Percentiles rank a stretch among this genome's conserved stretches.
Evolutionary conservation across 1,140 invertebrate genomes (phyloP).

Genomic region (Aphaenogaster ashmeadi): DNA sequence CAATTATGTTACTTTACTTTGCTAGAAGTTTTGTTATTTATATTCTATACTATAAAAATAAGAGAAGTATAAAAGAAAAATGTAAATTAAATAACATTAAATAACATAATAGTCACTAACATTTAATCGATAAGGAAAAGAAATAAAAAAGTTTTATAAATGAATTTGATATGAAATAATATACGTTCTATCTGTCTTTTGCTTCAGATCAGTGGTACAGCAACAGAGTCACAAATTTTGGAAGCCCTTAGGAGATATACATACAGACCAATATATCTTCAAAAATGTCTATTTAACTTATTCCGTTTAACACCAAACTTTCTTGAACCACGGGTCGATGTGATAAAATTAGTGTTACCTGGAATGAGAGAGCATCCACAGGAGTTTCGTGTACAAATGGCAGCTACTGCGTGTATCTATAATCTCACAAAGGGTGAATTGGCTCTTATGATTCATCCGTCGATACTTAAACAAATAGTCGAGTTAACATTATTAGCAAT

Average conservation of each 20-base stretch:
- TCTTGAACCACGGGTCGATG: slow-evolving; percentile 89
- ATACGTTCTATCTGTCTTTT: slow-evolving; percentile 58
- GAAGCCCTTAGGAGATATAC: slow-evolving; percentile 90
- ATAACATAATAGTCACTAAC: not conserved
- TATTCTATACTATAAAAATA: not conserved
- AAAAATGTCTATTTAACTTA: slow-evolving; percentile 92
- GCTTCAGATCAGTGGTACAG: slow-evolving; percentile 89
- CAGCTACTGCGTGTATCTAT: slow-evolving; percentile 94
- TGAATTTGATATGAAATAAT: slow-evolving; percentile 33
- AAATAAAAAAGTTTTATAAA: not conserved
- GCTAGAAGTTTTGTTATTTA: slow-evolving; percentile 12
- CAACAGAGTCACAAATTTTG: slow-evolving; percentile 89
- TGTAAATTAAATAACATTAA: slow-evolving; percentile 9
- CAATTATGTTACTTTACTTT: not conserved
- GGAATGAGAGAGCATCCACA: slow-evolving; percentile 91
- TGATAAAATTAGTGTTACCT: slow-evolving; percentile 91
- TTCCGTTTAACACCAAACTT: slow-evolving; percentile 90
- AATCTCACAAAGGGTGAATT: slow-evolving; percentile 92
- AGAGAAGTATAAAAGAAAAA: not conserved
- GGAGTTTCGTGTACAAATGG: slow-evolving; percentile 92
- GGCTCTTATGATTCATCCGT: slow-evolving; percentile 90
- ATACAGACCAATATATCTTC: slow-evolving; percentile 89
- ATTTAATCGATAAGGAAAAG: not conserved
- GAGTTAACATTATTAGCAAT: slow-evolving; percentile 91
- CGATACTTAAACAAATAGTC: slow-evolving; percentile 90